Base-by-base conservation (phyloP, 2,888 invertebrate species). In the Lymantria dispar region DNA sequence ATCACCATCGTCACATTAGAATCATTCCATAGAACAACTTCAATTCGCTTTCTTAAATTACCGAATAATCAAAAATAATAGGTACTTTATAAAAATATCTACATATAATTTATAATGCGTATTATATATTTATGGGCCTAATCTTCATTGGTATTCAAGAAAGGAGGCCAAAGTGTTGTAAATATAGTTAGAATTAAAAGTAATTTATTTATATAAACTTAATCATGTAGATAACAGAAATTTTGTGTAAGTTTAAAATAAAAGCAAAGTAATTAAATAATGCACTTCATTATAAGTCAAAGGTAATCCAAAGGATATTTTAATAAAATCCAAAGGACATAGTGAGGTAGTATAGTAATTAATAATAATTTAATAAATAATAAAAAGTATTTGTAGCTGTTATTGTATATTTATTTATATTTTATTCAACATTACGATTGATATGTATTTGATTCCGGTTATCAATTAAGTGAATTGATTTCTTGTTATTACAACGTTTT, bases 121-220 rank as follows among this genome's bases (percentile, higher is more conserved):
- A 43, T 58, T 53, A 45, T 56, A 38, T 45, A 46, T 58, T 48
- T 55, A 60, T 47, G 46, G 72, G 72, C 72, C 72, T 72, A 72
- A 62, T 10, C 53, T 15, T 64, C 52, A 55, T 55, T 54, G 11
- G 33, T 50, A 60, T 51, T 59, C 44, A 55, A 61, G 45, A 54
- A 52, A 49, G 49, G 59, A 70, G 66, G 67, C 70, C 73, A 74
- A 74, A 74, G 54, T 60, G 40, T 61, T 66, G 62, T 67, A 61
- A 64, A 74, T 75, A 72, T 61, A 58, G 51, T 7, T 37, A 60
- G 45, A 48, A 13, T 45, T 10, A 38, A n/a, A 38, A 33, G 33
- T 38, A 38, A 38, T 38, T 38, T 38, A 38, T 38, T 38, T 38
- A 7, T 38, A 38, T 12, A 12, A n/a, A 7, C 2, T 36, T 36